Evolutionary conservation across 1,140 invertebrate species (phyloP), one percentile per base, ranked within the genome.

Genomic region (Zaprionus lachaisei): DNA sequence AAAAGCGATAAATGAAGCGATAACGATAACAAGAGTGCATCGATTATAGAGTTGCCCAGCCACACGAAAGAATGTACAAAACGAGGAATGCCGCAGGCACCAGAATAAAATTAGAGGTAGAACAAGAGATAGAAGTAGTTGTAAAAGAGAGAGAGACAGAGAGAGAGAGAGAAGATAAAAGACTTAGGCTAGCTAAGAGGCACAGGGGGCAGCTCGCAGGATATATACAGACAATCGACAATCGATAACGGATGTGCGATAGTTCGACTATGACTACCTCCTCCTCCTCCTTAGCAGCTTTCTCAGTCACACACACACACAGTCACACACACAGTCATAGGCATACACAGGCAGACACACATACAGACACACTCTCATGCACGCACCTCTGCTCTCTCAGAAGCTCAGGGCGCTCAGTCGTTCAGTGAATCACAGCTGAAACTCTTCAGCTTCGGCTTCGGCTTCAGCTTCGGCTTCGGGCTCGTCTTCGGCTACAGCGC

Each of bases 401-500:
- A 15, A 54, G 77, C 84, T 85, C 79, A 66, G 41, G 49, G 66
- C 41, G 41, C 41, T 47, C n/a, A 70, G 60, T 67, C 66, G 15
- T n/a, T 22, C 55, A 58, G 41, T 70, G 74, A 38, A 20, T 44
- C 60, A 41, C 54, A 57, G 56, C 41, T 44, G 41, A 17, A 44
- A 7, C 41, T 17, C 41, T 44, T 44, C 41, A n/a, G 41, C 41
- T 44, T n/a, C 15, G 5, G 6, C 41, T 44, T 44, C 41, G 15
- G 41, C 15, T 41, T 2, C 38, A 5, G 5, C 15, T 2, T 17
- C n/a, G 41, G 4, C n/a, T 41, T 22, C 20, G 20, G 20, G 20
- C 37, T 15, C 38, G 15, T 15, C 38, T n/a, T 4, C 4, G 12
- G 75, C 82, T 89, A 93, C 80, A 93, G 85, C 60, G 92, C 84